Evolutionary conservation across 2,113 vertebrate species (phyloP).

Genomic region (Poecilia latipinna): DNA sequence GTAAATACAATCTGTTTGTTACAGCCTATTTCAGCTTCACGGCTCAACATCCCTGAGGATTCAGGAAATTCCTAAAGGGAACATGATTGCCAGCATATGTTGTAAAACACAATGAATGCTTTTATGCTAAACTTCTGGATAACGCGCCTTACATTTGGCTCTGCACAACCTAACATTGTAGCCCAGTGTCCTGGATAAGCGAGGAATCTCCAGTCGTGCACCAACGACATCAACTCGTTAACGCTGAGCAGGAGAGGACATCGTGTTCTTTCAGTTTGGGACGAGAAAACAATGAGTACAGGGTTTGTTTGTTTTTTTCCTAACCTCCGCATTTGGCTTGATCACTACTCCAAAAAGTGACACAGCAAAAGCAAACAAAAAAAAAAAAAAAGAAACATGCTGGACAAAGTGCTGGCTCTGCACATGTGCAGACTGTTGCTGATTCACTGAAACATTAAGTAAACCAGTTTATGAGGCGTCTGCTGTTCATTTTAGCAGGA

Average conservation of each 20-base stretch:
- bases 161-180: neutral
- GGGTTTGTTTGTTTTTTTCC: neutral
- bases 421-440: neutral
- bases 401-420: neutral
- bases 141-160: constrained; percentile 7
- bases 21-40: neutral
- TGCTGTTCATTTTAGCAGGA: neutral
- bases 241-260: constrained; percentile 18
- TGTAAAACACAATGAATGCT: constrained; percentile 31
- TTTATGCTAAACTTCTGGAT: constrained; percentile 18
- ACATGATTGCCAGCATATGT: constrained; percentile 24
- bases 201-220: constrained; percentile 11
- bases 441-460: constrained; percentile 9
- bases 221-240: constrained; percentile 10
- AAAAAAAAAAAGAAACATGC: neutral
- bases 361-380: neutral
- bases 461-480: constrained; percentile 6
- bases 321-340: neutral
- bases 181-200: neutral
- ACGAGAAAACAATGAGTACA: constrained; percentile 13
- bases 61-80: constrained; percentile 7
- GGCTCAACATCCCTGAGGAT: neutral
- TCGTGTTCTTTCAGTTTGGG: constrained; percentile 32
- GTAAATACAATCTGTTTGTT: neutral
- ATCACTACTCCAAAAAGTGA: neutral